phyloP scores from a whole-genome alignment of 2,888 invertebrate species.

The Mesorhabditis sp. region DNA sequence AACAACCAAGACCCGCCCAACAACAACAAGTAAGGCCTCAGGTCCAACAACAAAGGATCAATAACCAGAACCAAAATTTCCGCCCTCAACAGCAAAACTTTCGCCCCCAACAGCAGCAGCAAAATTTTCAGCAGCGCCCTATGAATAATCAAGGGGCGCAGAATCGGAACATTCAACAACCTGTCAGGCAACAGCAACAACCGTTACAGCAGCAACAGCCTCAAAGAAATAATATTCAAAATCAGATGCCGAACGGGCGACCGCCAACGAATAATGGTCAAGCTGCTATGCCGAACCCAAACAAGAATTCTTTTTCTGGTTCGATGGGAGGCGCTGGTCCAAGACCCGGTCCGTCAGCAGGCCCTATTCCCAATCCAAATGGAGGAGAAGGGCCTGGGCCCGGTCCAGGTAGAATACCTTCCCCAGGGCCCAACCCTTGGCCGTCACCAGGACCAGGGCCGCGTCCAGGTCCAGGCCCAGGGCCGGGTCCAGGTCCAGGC shows the following conservation, averaged over 20 bases:
- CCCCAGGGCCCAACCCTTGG: background rate
- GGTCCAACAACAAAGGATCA: background rate
- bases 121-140: background rate
- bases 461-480: background rate
- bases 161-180: background rate
- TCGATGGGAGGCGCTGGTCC: no score
- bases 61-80: background rate
- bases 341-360: no score
- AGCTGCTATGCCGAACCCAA: no score
- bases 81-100: background rate
- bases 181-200: background rate
- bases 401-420: slow-evolving; percentile 3
- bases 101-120: background rate
- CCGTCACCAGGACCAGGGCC: background rate
- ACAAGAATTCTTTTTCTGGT: no score
- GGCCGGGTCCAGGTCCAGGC: background rate
- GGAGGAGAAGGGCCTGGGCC: background rate
- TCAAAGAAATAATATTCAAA: background rate
- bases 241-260: background rate
- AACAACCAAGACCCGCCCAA: background rate
- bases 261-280: no score
- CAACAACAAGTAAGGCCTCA: background rate
- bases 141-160: background rate
- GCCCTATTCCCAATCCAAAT: no score
- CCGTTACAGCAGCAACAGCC: background rate